Evolutionary conservation across 2,797 vertebrate genomes (phyloP), one percentile per base, ranked within the genome.

Genomic region (Tadarida brasiliensis): DNA sequence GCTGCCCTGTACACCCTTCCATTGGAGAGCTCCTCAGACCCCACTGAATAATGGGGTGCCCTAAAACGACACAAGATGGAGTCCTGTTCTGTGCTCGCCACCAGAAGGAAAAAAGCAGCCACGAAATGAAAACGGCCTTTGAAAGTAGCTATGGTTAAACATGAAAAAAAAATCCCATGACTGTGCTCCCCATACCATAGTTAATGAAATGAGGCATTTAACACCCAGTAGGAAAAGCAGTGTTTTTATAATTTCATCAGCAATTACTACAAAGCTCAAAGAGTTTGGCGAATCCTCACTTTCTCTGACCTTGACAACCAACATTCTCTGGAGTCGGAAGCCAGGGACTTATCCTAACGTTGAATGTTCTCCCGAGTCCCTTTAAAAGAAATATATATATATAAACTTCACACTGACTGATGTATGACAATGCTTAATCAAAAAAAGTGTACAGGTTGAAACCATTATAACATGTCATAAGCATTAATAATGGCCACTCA

Each of bases 121-220:
- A 83, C 81, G 86, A 91, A 90, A 96, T 86, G 35, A 95, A 96
- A 92, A 77, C 35, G 82, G 67, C 28, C 89, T 93, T 96, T 80
- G 81, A 91, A 91, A 86, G 78, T 9, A 35, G 84, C 65, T 91
- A 91, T 8, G 26, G 44, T 71, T 77, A 96, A 96, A 73, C 20
- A 67, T 85, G 8, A n/a, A 70, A 82, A 84, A n/a, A 90, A 77
- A 84, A 73, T 65, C 96, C 95, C 95, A 95, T 95, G 94, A 81
- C 95, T 94, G 91, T 65, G 49, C 85, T 93, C 87, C 77, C n/a
- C 11, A 24, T 67, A 67, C 47, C 65, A 65, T 9, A 78, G 84
- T 57, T 94, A 92, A 97, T 94, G 91, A 97, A 97, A 96, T 86
- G 80, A 11, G 49, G 77, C 59, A 93, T 95, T 97, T 87, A 96